Conservation (phyloP, 1,140 invertebrate genomes). For the Ceratina japonica region DNA sequence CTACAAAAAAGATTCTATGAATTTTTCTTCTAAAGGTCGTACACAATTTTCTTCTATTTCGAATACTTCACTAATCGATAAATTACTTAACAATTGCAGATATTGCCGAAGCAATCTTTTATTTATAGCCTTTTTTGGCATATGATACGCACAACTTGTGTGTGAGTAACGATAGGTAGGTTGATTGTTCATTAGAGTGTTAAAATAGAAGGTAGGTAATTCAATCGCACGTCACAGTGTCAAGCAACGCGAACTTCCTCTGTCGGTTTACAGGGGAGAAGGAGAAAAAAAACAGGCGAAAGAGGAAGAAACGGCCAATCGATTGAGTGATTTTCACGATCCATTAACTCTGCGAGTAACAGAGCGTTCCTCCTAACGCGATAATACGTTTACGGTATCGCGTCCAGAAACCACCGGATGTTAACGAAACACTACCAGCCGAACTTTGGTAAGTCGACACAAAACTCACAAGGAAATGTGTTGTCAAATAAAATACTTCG, state of each 20-base stretch:
- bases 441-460: slow-evolving; percentile 28
- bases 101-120: no score
- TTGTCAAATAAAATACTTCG: not conserved
- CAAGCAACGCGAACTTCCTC: not conserved
- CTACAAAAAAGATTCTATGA: no score
- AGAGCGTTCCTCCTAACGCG: slow-evolving; percentile 41
- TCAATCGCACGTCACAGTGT: not conserved
- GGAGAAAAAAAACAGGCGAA: not conserved
- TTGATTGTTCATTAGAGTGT: no score
- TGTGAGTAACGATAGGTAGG: no score
- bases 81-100: no score
- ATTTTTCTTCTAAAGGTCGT: no score
- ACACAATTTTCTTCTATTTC: no score
- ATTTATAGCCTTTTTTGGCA: no score
- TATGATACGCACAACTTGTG: no score
- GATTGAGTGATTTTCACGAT: slow-evolving; percentile 55
- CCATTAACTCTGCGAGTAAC: slow-evolving; percentile 56
- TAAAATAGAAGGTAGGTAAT: not conserved
- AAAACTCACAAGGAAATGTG: not conserved
- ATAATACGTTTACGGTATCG: slow-evolving; percentile 50
- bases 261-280: not conserved
- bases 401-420: slow-evolving; percentile 37
- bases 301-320: slow-evolving; percentile 33
- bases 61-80: no score
- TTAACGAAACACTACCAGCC: slow-evolving; percentile 23